Evolutionary conservation across 1,140 invertebrate genomes (phyloP), one percentile per base, ranked within the genome.

Genomic region (Dysdera silvatica): DNA sequence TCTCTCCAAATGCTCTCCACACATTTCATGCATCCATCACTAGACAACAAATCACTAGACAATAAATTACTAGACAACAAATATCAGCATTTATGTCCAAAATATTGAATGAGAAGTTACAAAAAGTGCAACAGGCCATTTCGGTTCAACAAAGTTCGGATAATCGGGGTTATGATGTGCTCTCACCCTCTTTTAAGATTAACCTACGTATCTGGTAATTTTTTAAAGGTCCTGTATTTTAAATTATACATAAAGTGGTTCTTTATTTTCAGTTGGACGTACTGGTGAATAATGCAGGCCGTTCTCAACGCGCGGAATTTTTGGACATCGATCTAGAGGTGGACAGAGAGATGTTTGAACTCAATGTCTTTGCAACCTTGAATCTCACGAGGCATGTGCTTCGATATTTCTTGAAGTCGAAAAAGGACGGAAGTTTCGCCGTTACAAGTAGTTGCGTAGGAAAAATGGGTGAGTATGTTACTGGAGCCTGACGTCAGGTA

Each of bases 261-360:
- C 10, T 35, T 26, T 47, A 31, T 66, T 65, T 70, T 54, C 31
- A 85, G 84, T 71, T 91, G 10, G 86, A 91, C 74, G 82, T 91
- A 61, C 76, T 91, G 24, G 81, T 91, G 0, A 88, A 87, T 71
- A 91, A 91, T 78, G 88, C 88, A 16, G 89, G 88, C 4, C 75
- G 88, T 66, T 86, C 86, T 31, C 90, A 94, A 76, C 74, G 89
- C 65, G 87, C 87, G 3, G 63, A 72, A 28, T 92, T 87, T 84
- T 83, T 86, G 61, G 78, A 87, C 2, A 90, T 88, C 62, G 82
- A 88, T 2, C 47, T 90, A 1, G 71, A 79, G 51, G 88, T 93
- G 0, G 89, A 95, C 72, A 80, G 80, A 56, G 82, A 87, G 58
- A 75, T 91, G 66, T 89, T 93, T 71, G 83, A 92, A 23, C 70